Evolutionary conservation across 2,797 vertebrate genomes (phyloP).

Genomic region (Geotrypetes seraphini): DNA sequence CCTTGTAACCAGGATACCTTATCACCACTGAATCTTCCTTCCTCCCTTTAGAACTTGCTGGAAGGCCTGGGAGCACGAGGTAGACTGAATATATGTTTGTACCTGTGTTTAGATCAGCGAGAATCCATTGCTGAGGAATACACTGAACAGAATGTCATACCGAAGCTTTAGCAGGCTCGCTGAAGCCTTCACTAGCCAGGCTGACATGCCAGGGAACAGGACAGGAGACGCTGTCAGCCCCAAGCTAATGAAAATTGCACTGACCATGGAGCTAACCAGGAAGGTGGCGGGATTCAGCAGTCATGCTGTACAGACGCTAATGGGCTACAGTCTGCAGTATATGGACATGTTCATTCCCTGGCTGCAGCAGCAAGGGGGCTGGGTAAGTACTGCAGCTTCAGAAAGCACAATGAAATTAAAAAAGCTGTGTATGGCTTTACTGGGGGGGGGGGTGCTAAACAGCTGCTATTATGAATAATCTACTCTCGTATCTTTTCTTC

Average conservation of each 20-base stretch:
- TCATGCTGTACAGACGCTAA: conserved; percentile 49
- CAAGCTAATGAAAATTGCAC: conserved; percentile 61
- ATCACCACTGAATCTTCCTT: background rate
- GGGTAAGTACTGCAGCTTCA: too few species aligned
- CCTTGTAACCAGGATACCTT: rapidly evolving
- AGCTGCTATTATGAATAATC: too few species aligned
- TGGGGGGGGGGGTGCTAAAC: too few species aligned
- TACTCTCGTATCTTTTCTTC: too few species aligned
- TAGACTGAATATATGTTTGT: too few species aligned
- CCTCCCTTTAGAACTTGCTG: background rate
- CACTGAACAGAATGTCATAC: conserved; percentile 58
- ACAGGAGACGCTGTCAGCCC: conserved; percentile 34
- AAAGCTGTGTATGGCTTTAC: too few species aligned
- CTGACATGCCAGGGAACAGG: background rate
- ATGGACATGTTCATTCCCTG: conserved; percentile 79
- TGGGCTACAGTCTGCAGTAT: conserved; percentile 61
- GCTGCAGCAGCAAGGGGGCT: conserved; percentile 76
- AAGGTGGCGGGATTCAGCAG: conserved; percentile 69
- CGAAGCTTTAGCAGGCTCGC: conserved; percentile 63
- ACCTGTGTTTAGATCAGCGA: conserved; percentile 56
- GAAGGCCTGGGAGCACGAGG: too few species aligned
- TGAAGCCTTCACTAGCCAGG: conserved; percentile 49
- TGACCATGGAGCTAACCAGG: conserved; percentile 76
- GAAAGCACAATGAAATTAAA: too few species aligned
- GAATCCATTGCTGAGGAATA: conserved; percentile 51